Conservation (phyloP, 2,113 vertebrate species). For the Centropristis striata region DNA sequence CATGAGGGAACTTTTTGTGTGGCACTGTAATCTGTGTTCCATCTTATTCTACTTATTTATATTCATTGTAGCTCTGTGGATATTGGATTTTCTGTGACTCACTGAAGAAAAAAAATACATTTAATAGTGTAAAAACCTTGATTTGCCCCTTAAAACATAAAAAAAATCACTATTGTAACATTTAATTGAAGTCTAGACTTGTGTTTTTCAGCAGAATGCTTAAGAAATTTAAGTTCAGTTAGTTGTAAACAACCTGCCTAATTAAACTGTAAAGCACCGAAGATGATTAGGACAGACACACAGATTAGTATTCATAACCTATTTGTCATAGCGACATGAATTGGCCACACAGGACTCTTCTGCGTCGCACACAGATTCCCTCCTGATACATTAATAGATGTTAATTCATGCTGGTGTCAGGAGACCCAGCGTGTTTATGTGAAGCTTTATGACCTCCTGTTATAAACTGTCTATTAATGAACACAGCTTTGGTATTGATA, state of each 20-base stretch:
- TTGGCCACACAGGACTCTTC: slow-evolving; percentile 21
- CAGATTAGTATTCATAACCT: slow-evolving; percentile 60
- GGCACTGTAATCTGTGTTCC: not conserved
- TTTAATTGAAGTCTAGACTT: too few relatives aligned
- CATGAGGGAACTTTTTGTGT: not conserved
- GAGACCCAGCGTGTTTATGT: slow-evolving; percentile 46
- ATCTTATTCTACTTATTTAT: not conserved
- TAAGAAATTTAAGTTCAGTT: not conserved
- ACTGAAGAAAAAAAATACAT: not conserved
- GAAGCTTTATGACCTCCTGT: slow-evolving; percentile 56
- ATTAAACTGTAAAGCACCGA: slow-evolving; percentile 35
- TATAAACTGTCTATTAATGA: slow-evolving; percentile 58
- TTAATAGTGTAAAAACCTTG: not conserved
- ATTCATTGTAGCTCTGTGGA: not conserved
- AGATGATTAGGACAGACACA: slow-evolving; percentile 37
- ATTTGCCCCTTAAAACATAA: too few relatives aligned
- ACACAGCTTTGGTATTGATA: slow-evolving; percentile 48
- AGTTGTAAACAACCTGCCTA: slow-evolving; percentile 21
- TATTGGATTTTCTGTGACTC: not conserved
- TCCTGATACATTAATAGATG: slow-evolving; percentile 38
- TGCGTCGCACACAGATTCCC: slow-evolving; percentile 14
- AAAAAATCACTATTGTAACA: too few relatives aligned
- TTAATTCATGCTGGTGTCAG: slow-evolving; percentile 63
- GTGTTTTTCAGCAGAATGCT: not conserved
- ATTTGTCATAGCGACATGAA: slow-evolving; percentile 58